A percentile compares a stretch with the other conserved stretches of the same genome.
These are phyloP conservation scores for Pristis pectinata DNA, from an alignment of 2,797 vertebrate species.

Conservation along the genomic window DNA sequence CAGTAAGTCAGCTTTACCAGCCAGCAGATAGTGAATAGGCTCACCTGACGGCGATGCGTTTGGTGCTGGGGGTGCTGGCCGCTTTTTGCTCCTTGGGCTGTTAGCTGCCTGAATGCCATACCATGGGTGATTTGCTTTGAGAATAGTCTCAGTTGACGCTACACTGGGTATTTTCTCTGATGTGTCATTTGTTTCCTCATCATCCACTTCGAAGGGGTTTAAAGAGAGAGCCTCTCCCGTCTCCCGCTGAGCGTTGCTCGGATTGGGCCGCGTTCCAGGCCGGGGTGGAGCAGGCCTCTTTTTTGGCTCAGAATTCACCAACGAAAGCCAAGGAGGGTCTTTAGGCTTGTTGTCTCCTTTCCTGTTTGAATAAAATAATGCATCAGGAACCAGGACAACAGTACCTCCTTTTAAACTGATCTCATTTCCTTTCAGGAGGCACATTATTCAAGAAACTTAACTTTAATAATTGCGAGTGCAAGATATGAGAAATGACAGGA, in stretches of 20 bases:
- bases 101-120: slow-evolving; percentile 79
- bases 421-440: neutral
- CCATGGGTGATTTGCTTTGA: slow-evolving; percentile 77
- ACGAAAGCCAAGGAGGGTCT: slow-evolving; percentile 88
- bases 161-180: slow-evolving; percentile 44
- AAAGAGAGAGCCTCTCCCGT: slow-evolving; percentile 44
- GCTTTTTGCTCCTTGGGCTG: slow-evolving; percentile 73
- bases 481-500: neutral
- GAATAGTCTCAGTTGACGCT: slow-evolving; percentile 48
- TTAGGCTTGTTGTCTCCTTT: slow-evolving; percentile 50
- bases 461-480: neutral
- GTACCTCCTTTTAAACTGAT: neutral
- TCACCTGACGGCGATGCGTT: slow-evolving; percentile 67
- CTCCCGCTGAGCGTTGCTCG: neutral
- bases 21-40: slow-evolving; percentile 40
- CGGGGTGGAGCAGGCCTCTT: slow-evolving; percentile 75
- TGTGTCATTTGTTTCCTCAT: slow-evolving; percentile 49
- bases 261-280: slow-evolving; percentile 42
- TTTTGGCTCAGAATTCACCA: slow-evolving; percentile 82
- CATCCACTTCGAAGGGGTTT: slow-evolving; percentile 88
- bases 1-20: neutral
- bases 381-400: neutral
- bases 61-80: slow-evolving; percentile 75
- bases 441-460: neutral
- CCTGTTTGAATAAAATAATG: neutral